Evolutionary conservation across 2,113 vertebrate species (phyloP).

Genomic region (Python bivittatus): DNA sequence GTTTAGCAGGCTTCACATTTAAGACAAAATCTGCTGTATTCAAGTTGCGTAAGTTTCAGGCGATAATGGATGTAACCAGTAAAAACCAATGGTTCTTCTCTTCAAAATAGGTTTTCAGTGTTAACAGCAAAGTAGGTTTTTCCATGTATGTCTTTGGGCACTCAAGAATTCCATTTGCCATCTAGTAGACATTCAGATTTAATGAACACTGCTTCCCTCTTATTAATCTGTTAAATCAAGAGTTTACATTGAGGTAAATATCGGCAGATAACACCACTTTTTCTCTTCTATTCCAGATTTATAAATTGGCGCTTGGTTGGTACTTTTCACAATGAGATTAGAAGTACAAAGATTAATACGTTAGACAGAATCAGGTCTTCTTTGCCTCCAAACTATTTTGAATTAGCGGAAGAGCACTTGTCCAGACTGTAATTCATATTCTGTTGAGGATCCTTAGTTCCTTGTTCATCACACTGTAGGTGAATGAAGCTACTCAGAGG

Average conservation of each 20-base stretch:
- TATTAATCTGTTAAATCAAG: neutral
- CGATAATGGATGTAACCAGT: neutral
- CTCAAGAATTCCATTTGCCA: neutral
- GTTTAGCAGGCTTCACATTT: neutral
- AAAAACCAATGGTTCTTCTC: neutral
- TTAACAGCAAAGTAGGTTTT: neutral
- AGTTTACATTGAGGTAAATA: neutral
- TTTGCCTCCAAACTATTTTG: conserved; percentile 2
- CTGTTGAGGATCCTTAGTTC: neutral
- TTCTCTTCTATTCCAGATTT: neutral
- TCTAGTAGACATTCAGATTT: neutral
- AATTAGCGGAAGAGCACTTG: neutral
- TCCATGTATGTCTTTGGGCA: neutral
- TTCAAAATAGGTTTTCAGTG: neutral
- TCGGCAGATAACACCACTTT: neutral
- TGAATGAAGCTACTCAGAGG: neutral
- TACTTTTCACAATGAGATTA: neutral
- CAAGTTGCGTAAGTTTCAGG: neutral
- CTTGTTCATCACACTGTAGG: neutral
- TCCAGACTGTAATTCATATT: neutral
- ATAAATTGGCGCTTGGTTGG: neutral
- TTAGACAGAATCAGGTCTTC: neutral
- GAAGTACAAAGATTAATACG: neutral
- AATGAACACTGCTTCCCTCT: no score
- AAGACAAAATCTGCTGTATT: neutral